Base-by-base conservation (phyloP, 1,140 invertebrate species). In the Drosophila elegans region DNA sequence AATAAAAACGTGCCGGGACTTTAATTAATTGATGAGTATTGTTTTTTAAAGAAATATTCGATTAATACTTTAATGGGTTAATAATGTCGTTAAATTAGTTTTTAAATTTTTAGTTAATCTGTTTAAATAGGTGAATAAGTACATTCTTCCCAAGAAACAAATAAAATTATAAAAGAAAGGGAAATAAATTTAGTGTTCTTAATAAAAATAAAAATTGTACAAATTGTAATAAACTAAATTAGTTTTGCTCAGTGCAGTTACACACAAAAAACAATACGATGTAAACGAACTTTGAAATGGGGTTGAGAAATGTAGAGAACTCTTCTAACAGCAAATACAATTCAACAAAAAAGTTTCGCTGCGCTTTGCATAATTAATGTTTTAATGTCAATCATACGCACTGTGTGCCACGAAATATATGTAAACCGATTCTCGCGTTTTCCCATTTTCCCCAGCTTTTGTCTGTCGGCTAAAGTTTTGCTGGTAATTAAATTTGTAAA, bases 311-410 rank as follows among this genome's bases (percentile, higher is more conserved):
- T 16, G 66, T 32, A 25, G 27, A 32, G 21, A 46, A 36, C 27
- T 55, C 13, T 39, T 34, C 51, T 49, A 71, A 72, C 68, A 71
- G 44, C 68, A 57, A 71, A 57, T 41, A 69, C 67, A 71, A 69
- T 56, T 71, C 67, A 69, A 69, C 49, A 56, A 71, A 68, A 83
- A 84, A 78, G 57, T 82, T 82, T 45, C 44, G 46, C 49, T 75
- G 71, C 67, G 66, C 71, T 77, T 83, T 77, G 71, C 84, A 88
- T 88, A 88, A 88, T 88, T 89, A 88, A 89, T 88, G 76, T 71
- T 74, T 89, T 89, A 88, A 88, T 88, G 83, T 80, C 83, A 88
- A 88, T 88, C 84, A 88, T 88, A 88, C 76, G 83, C 83, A 88
- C 79, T 80, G 83, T 83, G 76, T 41, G 84, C 84, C 79, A 67